Percentiles rank a stretch among this genome's conserved stretches.
phyloP scores from a whole-genome alignment of 2,113 vertebrate species.

The Sebastes schlegelii region DNA sequence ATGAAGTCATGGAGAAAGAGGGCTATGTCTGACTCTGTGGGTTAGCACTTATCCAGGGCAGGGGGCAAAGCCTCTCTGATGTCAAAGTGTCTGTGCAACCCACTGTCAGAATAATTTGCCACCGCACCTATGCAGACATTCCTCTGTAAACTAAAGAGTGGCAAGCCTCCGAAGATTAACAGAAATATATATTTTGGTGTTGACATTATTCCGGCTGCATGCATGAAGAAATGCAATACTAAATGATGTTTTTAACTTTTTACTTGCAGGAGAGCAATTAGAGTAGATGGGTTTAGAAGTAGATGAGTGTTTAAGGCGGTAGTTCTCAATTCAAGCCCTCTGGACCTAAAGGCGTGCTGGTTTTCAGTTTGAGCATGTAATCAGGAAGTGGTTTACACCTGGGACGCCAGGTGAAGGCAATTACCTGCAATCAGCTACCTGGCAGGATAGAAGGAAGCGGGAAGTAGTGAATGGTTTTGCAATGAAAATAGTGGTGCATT shows the following conservation, averaged over 20 bases:
- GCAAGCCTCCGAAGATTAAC: background rate
- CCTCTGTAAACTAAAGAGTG: slow-evolving; percentile 26
- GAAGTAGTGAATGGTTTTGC: slow-evolving; percentile 10
- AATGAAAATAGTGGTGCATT: background rate
- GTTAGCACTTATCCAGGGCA: slow-evolving; percentile 70
- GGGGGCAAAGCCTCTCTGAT: slow-evolving; percentile 52
- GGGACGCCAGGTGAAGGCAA: slow-evolving; percentile 66
- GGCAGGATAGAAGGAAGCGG: slow-evolving; percentile 17
- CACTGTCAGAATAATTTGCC: slow-evolving; percentile 57
- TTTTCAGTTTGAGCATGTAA: slow-evolving; percentile 47
- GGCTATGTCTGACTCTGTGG: slow-evolving; percentile 65
- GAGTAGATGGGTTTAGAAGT: slow-evolving; percentile 19
- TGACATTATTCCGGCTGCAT: slow-evolving; percentile 14
- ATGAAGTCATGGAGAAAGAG: slow-evolving; percentile 43
- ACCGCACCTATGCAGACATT: slow-evolving; percentile 29
- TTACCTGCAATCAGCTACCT: slow-evolving; percentile 64
- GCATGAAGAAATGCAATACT: background rate
- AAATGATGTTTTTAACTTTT: background rate
- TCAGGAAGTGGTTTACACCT: slow-evolving; percentile 61
- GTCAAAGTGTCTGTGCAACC: slow-evolving; percentile 35
- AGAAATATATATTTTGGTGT: no score
- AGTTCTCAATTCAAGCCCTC: slow-evolving; percentile 27
- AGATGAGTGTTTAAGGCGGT: slow-evolving; percentile 29
- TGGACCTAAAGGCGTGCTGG: slow-evolving; percentile 49
- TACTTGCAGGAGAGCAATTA: slow-evolving; percentile 38